A percentile compares a stretch with the other conserved stretches of the same genome.
These are phyloP conservation scores for Brachionus rotundiformis DNA, from an alignment of 1,140 invertebrate genomes.

Conservation along the genomic window DNA sequence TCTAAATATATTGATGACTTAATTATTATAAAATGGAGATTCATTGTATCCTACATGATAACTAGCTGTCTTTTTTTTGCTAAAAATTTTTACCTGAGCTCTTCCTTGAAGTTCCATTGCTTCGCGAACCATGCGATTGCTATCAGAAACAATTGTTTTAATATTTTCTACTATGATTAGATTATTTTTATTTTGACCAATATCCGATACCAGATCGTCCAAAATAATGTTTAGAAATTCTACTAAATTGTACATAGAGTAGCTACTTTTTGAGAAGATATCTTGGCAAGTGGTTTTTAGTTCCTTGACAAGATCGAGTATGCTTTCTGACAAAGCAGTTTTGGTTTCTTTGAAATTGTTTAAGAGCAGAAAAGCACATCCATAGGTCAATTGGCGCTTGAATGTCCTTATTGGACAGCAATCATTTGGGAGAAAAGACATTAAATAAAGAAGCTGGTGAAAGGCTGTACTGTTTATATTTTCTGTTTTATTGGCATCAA, in stretches of 20 bases:
- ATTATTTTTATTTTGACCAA: background rate
- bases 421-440: background rate
- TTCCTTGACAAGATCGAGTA: background rate
- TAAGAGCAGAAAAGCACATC: background rate
- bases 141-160: background rate
- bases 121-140: background rate
- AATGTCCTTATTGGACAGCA: background rate
- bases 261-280: constrained; percentile 30
- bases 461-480: background rate
- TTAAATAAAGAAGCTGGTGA: background rate
- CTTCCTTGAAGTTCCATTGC: background rate
- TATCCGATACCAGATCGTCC: background rate
- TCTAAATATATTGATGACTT: too few species aligned
- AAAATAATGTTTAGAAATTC: constrained; percentile 19
- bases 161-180: background rate
- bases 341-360: background rate
- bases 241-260: constrained; percentile 43
- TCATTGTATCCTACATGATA: too few species aligned
- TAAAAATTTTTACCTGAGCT: constrained; percentile 9
- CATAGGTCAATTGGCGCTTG: background rate
- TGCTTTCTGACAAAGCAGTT: background rate
- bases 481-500: background rate
- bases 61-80: too few species aligned
- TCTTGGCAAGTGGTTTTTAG: background rate
- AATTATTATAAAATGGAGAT: too few species aligned